Base-by-base conservation (phyloP, 2,113 vertebrate species). In the Rhipidura dahli region DNA sequence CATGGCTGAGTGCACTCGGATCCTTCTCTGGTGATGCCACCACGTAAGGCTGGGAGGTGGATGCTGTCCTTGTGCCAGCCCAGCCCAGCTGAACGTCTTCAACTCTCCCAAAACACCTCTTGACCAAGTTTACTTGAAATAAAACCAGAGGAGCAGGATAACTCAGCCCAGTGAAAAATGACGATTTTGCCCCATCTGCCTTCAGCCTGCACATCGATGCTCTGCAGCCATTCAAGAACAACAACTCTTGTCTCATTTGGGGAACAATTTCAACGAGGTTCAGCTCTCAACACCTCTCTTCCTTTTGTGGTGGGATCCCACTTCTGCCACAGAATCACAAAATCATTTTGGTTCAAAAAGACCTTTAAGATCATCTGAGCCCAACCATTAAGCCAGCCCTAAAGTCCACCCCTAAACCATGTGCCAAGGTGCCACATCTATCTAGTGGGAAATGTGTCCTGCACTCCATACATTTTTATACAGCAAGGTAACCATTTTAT, bases 1-100 rank as follows among this genome's bases (percentile, higher is more conserved):
- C 44, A 6, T 0, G 2, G 2, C 76, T 26, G 47, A 69, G n/a
- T 1, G 42, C 3, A 15, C 64, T 37, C 17, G 3, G 54, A 61
- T 33, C 42, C 4, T 2, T 39, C 39, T 39, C 9, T 39, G 39
- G 39, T 39, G 39, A 11, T 39, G 9, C 39, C 42, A 31, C n/a
- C 18, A 4, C 0, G 61, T 22, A 51, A 39, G 19, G 66, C 63
- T 65, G 47, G 8, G 39, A 61, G 31, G 40, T 1, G 13, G 64
- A 51, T 64, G 59, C 59, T 83, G 63, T 26, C 45, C 65, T 40
- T 19, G 15, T 68, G 51, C 69, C 81, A 87, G 78, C 68, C 63
- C 40, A 84, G 75, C 79, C 69, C 61, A 75, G 60, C 1, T 31
- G 7, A 51, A 60, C 9, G 42, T 37, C 71, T 65, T 30, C 75